Conservation (phyloP, 2,113 vertebrate genomes). For the Anser brachyrhynchus region DNA sequence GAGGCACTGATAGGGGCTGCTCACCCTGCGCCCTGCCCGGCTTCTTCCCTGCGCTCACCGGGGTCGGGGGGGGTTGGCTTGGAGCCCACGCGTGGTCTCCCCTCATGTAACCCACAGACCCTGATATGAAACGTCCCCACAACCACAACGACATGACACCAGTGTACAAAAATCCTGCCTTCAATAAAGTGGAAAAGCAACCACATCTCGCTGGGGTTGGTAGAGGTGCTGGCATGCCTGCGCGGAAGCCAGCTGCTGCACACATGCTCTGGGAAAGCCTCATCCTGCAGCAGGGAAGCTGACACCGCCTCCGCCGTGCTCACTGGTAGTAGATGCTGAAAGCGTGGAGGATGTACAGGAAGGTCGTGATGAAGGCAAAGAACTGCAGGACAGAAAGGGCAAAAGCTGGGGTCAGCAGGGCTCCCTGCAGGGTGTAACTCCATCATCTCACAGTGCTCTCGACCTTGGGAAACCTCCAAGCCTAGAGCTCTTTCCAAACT, state of each 20-base stretch:
- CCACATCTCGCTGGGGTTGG: accelerated
- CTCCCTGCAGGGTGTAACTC: neutral
- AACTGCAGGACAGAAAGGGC: neutral
- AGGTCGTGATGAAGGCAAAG: slow-evolving; percentile 42
- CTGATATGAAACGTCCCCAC: neutral
- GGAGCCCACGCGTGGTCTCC: neutral
- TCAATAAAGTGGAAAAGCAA: neutral
- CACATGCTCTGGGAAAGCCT: neutral
- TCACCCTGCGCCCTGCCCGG: no score
- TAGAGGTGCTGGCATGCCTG: no score
- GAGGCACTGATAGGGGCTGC: neutral
- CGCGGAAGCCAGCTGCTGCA: neutral
- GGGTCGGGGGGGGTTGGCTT: neutral
- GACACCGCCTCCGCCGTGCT: neutral
- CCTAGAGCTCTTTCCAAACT: neutral
- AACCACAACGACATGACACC: accelerated
- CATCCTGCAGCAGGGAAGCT: accelerated
- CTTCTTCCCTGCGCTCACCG: neutral
- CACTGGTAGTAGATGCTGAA: slow-evolving; percentile 67
- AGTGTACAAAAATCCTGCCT: neutral
- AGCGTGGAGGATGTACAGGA: slow-evolving; percentile 59
- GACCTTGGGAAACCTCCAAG: neutral
- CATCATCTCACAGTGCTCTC: neutral
- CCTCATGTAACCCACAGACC: accelerated
- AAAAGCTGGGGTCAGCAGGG: neutral